Conservation (phyloP, 2,888 invertebrate species). For the Phoenoteleia sp. region DNA sequence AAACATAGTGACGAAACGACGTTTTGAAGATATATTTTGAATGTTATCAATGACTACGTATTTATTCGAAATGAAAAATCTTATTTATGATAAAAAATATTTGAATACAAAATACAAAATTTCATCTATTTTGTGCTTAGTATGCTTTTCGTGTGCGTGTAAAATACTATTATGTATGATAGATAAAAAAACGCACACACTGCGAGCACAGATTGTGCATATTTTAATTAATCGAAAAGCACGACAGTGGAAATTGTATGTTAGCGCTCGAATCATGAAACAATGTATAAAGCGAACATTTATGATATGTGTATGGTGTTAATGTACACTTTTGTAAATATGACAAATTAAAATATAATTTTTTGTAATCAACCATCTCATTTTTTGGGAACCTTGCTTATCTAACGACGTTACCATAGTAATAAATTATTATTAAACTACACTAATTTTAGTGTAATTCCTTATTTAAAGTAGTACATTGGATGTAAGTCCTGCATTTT, state of each 20-base stretch:
- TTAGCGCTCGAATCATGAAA: constrained; percentile 45
- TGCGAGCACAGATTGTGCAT: constrained; percentile 19
- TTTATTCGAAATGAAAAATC: constrained; percentile 21
- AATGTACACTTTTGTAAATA: constrained; percentile 70
- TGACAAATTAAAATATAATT: constrained; percentile 63
- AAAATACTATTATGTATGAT: constrained; percentile 30
- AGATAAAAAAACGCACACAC: constrained; percentile 25
- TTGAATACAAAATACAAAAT: constrained; percentile 5
- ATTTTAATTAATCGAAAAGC: constrained; percentile 42
- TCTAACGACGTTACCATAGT: neutral
- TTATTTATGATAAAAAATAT: constrained; percentile 32
- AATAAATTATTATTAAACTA: too few species aligned
- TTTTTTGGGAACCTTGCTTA: neutral
- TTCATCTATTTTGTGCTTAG: constrained; percentile 40
- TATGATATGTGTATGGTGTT: constrained; percentile 47
- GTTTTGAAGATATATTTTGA: constrained; percentile 35
- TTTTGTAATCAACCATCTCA: constrained; percentile 47
- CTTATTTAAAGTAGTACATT: constrained; percentile 16
- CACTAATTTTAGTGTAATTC: too few species aligned
- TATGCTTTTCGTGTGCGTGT: constrained; percentile 53
- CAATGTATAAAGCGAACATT: constrained; percentile 51
- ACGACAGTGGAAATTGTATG: constrained; percentile 42
- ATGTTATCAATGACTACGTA: constrained; percentile 3
- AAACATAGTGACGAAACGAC: constrained; percentile 14
- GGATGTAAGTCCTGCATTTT: too few species aligned